Conservation (phyloP, 2,797 vertebrate genomes). For the Melanitta fusca region DNA sequence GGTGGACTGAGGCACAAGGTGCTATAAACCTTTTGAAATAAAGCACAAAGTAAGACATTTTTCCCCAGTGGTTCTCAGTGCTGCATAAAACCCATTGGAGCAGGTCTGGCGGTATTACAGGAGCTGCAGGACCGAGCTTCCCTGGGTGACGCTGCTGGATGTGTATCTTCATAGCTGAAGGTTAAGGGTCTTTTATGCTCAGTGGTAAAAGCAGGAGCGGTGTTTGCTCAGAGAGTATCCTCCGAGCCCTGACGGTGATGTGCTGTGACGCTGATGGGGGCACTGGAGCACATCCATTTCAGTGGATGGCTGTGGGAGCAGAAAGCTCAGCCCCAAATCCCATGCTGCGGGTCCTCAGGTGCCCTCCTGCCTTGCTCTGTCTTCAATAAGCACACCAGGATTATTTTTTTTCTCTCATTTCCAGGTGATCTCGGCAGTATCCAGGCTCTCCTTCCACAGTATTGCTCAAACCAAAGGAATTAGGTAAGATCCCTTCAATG, state of each 20-base stretch:
- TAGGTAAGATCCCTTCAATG: conserved; percentile 82
- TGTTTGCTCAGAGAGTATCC: not conserved
- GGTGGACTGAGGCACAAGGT: not conserved
- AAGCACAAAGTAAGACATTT: not conserved
- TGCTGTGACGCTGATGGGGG: not conserved
- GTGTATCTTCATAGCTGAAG: not conserved
- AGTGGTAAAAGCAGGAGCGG: not conserved
- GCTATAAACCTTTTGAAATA: not conserved
- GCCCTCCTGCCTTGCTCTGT: not conserved
- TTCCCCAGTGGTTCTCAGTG: not conserved
- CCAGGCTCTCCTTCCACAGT: conserved; percentile 94
- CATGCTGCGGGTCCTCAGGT: not conserved
- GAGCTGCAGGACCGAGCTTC: not conserved
- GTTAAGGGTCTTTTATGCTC: not conserved
- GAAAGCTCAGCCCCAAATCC: not conserved
- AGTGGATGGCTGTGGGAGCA: not conserved
- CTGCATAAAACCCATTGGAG: not conserved
- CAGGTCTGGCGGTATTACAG: not conserved
- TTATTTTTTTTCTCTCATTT: conserved; percentile 40
- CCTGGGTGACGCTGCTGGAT: accelerated
- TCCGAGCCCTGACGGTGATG: not conserved
- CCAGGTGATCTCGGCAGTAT: conserved; percentile 95
- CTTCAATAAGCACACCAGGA: not conserved
- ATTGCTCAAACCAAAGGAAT: conserved; percentile 96
- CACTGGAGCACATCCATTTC: not conserved